Percentiles rank a stretch among this genome's conserved stretches.
Conservation (phyloP, 2,888 invertebrate genomes). For the Sesamia inferens region DNA sequence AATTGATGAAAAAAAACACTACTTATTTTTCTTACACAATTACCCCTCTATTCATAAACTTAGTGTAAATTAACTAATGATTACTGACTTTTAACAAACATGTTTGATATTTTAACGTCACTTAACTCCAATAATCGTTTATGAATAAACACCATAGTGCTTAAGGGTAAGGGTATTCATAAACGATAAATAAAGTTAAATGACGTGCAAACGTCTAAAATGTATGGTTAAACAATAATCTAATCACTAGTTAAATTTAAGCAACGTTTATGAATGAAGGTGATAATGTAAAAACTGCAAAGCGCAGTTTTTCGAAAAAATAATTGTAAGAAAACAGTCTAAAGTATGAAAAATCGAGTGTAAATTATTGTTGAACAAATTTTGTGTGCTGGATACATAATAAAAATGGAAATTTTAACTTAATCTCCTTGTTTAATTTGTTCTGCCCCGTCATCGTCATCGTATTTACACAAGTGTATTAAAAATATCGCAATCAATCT, state of each 20-base stretch:
- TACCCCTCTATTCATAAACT: no score
- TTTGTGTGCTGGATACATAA: constrained; percentile 73
- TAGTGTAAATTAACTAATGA: no score
- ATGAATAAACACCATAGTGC: no score
- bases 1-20: not conserved
- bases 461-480: not conserved
- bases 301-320: constrained; percentile 28
- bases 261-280: no score
- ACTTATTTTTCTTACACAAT: not conserved
- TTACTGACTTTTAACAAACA: no score
- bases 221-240: no score
- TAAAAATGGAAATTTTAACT: constrained; percentile 65
- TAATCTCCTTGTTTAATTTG: constrained; percentile 29
- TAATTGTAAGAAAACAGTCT: constrained; percentile 27
- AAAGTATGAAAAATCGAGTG: constrained; percentile 42
- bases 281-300: constrained; percentile 10
- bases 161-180: no score
- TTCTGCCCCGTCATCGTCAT: not conserved
- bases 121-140: no score
- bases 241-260: no score
- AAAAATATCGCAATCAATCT: not conserved
- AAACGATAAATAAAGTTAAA: no score
- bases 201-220: no score
- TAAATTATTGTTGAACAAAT: constrained; percentile 60
- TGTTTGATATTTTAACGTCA: no score